Conservation (phyloP, 2,113 vertebrate genomes). For the Phaethon lepturus region DNA sequence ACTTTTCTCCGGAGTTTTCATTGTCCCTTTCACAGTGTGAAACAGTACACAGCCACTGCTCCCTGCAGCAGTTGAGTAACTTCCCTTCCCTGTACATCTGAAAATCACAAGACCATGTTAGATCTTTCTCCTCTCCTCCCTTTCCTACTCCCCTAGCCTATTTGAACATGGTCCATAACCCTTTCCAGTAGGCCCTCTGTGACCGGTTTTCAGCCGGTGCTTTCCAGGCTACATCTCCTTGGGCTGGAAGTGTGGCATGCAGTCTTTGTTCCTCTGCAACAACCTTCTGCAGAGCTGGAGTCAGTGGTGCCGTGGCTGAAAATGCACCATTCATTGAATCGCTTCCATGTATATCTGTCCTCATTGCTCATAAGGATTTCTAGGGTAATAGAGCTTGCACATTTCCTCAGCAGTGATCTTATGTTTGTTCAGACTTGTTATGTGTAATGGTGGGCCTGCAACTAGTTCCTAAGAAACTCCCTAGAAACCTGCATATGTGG, state of each 20-base stretch:
- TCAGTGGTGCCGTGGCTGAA: neutral
- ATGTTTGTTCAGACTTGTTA: neutral
- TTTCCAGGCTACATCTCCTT: neutral
- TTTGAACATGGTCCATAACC: neutral
- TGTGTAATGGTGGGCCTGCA: neutral
- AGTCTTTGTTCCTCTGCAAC: neutral
- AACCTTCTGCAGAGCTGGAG: neutral
- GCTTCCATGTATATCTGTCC: neutral
- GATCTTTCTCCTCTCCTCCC: neutral
- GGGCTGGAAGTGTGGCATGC: neutral
- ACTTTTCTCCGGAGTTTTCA: neutral
- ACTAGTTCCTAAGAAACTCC: neutral
- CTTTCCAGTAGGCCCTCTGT: neutral
- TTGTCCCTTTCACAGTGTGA: neutral
- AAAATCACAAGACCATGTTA: neutral
- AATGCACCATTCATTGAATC: accelerated
- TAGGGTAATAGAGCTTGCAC: neutral
- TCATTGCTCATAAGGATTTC: neutral
- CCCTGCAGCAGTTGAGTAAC: neutral
- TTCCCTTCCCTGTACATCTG: neutral
- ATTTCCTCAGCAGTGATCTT: neutral
- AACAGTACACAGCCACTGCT: neutral
- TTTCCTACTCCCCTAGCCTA: neutral
- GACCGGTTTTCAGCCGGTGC: neutral
- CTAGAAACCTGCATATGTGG: neutral